phyloP scores from a whole-genome alignment of 2,797 vertebrate species.

The Valencia hispanica region DNA sequence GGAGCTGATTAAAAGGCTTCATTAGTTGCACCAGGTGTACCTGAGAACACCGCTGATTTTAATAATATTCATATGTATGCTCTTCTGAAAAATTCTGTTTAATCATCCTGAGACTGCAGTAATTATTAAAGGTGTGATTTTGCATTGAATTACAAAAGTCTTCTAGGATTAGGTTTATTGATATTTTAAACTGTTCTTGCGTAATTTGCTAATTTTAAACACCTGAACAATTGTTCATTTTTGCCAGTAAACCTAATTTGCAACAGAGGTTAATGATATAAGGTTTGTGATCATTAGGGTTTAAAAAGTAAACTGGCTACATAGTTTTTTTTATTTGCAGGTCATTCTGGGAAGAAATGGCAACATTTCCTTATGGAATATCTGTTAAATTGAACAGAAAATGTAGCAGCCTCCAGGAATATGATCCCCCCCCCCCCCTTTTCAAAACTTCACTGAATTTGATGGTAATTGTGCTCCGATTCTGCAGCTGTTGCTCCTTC shows the following conservation, averaged over 20 bases:
- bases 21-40: background rate
- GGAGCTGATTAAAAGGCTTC: background rate
- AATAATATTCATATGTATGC: background rate
- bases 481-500: slow-evolving; percentile 38
- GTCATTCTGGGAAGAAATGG: background rate
- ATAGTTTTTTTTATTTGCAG: background rate
- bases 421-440: too few species aligned
- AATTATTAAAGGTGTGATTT: background rate
- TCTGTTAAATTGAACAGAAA: background rate
- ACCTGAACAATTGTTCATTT: background rate
- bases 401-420: background rate
- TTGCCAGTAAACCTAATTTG: background rate
- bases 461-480: slow-evolving; percentile 36
- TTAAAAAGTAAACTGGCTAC: background rate
- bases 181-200: background rate
- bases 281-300: background rate
- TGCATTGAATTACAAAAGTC: background rate
- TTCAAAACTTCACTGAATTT: slow-evolving; percentile 17
- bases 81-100: background rate
- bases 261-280: background rate
- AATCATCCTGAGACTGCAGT: background rate
- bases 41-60: background rate
- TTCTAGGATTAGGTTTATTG: background rate
- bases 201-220: background rate
- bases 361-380: background rate